phyloP scores from a whole-genome alignment of 1,140 invertebrate genomes.

The Aphelenchoides avenae region DNA sequence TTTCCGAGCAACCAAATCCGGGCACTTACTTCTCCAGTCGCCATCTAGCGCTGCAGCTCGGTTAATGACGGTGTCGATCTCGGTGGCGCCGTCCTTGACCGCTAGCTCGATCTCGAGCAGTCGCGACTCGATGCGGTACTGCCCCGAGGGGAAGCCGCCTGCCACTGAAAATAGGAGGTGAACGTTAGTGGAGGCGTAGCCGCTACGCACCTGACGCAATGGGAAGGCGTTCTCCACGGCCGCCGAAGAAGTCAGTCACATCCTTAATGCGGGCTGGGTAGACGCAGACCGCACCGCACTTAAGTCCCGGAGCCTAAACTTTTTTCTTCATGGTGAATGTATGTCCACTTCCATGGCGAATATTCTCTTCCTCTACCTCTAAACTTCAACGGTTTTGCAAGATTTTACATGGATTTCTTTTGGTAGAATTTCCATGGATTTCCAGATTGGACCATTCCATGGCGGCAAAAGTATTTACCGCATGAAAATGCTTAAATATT shows the following conservation, averaged over 20 bases:
- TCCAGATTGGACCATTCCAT: no score
- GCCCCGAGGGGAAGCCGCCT: slow-evolving; percentile 88
- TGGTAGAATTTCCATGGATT: no score
- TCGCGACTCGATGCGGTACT: slow-evolving; percentile 75
- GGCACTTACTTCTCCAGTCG: no score
- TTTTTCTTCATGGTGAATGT: no score
- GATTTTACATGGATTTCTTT: no score
- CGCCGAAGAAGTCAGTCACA: slow-evolving; percentile 67
- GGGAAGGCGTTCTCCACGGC: slow-evolving; percentile 60
- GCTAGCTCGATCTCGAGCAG: slow-evolving; percentile 79
- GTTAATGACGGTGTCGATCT: slow-evolving; percentile 96
- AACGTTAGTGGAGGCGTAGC: not conserved
- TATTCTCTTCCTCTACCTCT: no score
- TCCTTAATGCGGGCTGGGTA: slow-evolving; percentile 78
- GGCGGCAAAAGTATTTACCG: no score
- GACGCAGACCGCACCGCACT: slow-evolving; percentile 81
- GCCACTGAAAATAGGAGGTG: slow-evolving; percentile 76
- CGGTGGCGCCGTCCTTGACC: slow-evolving; percentile 76
- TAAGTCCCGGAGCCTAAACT: slow-evolving; percentile 55
- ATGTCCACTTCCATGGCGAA: no score
- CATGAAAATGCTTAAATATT: no score
- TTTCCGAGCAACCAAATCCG: no score
- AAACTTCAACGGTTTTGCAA: no score
- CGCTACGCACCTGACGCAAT: slow-evolving; percentile 70
- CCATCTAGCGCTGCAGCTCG: slow-evolving; percentile 74